A percentile compares a stretch with the other conserved stretches of the same genome.
These are phyloP conservation scores for Anolis carolinensis DNA, from an alignment of 2,113 vertebrate species.

Conservation along the genomic window DNA sequence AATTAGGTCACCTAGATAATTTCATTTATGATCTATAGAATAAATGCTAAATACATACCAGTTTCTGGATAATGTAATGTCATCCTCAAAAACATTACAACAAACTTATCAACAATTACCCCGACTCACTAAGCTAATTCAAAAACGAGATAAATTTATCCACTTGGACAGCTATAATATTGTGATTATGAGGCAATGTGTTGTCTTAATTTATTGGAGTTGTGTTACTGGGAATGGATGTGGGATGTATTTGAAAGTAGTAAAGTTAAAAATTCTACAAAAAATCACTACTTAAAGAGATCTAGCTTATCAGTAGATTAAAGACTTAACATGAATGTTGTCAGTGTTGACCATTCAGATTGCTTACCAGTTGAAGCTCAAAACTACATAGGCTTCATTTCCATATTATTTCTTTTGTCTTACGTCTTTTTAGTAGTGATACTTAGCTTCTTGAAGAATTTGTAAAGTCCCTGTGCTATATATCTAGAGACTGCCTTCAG, in stretches of 20 bases:
- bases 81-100: not conserved
- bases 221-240: too few relatives aligned
- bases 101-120: not conserved
- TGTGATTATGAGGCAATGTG: not conserved
- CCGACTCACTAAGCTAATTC: not conserved
- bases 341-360: not conserved
- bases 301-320: not conserved
- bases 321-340: not conserved
- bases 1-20: not conserved
- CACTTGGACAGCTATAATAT: not conserved
- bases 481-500: too few relatives aligned
- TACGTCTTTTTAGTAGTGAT: not conserved
- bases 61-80: not conserved
- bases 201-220: not conserved
- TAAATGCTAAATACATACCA: not conserved
- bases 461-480: too few relatives aligned
- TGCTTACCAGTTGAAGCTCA: not conserved
- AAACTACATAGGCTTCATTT: not conserved
- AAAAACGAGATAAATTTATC: not conserved
- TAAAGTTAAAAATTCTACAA: not conserved
- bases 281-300: not conserved
- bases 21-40: not conserved
- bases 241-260: too few relatives aligned
- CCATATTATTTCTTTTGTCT: not conserved
- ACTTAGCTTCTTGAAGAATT: too few relatives aligned